Evolutionary conservation across 2,113 vertebrate genomes (phyloP), one percentile per base, ranked within the genome.

Genomic region (Arenaria interpres): DNA sequence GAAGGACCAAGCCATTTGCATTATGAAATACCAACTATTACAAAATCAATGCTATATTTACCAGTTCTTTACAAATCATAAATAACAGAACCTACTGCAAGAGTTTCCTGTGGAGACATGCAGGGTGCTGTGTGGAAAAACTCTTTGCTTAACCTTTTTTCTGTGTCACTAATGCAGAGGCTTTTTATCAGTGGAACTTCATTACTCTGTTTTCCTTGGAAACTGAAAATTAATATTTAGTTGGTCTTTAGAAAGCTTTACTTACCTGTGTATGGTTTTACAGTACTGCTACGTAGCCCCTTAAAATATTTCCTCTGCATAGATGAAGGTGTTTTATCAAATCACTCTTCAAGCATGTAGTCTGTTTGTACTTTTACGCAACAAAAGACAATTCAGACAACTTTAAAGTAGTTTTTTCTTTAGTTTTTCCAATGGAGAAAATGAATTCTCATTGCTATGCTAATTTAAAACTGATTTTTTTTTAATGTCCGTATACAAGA

Each of bases 151-250:
- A 50, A 75, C 5, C 2, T 15, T 63, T 22, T n/a, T 53, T 15
- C n/a, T 15, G 3, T 56, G 3, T 81, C 51, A 41, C 20, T 54
- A 41, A 11, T 0, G 1, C 9, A 66, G 33, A 66, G 21, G 6
- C 18, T 73, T 90, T 56, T 54, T 78, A 83, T 27, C 22, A 41
- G 14, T 37, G n/a, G 19, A 68, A 32, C 19, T 64, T 57, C 10
- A n/a, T 66, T 85, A 48, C 17, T 84, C 20, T 48, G 6, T n/a
- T 90, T 95, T 79, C 60, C 15, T 57, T 66, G 23, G 57, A 92
- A 90, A 54, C 7, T 54, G 28, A n/a, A 78, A 77, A 59, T 56
- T n/a, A 45, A 0, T 69, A 37, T 45, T 45, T 88, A 59, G 7
- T 45, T 90, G 8, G 6, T 35, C 41, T 74, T 83, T 37, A 57